Base-by-base conservation (phyloP, 2,113 vertebrate genomes). In the Australoheros scitulus region DNA sequence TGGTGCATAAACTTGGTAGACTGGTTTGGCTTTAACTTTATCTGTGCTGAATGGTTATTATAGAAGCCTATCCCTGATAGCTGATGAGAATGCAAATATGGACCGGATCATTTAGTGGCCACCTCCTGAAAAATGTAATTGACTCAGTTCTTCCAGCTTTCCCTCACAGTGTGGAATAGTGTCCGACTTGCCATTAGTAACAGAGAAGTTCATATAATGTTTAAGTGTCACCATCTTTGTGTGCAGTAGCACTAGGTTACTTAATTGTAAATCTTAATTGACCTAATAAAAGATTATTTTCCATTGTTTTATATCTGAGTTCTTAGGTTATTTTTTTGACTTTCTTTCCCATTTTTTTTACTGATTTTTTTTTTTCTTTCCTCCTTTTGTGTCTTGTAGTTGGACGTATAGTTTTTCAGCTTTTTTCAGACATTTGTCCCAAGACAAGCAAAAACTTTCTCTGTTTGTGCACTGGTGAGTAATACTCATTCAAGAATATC, bases 361-460 rank as follows among this genome's bases (percentile, higher is more conserved):
- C 22, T 29, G 56, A 77, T 11, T 60, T 6, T 50, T 34, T 7
- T 41, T 60, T 24, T 50, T 34, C 11, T 41, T 60, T 20, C 60
- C 47, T 87, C 17, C 18, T 75, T 41, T 72, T 38, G 41, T 93
- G 20, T 92, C 76, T 86, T 89, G 59, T 82, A 99, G 98, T 99
- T 95, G 98, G 98, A 91, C 97, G 97, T 61, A 99, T 99, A 89
- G 97, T 99, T 93, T 99, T 99, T 96, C 98, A 99, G 84, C 98
- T 99, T 80, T 99, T 99, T 95, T 99, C 95, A 38, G 98, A 99
- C 89, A 91, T 98, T 89, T 99, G 98, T 96, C 98, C 98, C 87
- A 99, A 97, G 96, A 99, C 98, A 36, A 98, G 98, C 94, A 99
- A 97, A 96, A 99, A 99, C 94, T 99, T 99, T 91, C 97, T 98